Conservation (phyloP, 2,797 vertebrate genomes). For the Cossypha niveicapilla region DNA sequence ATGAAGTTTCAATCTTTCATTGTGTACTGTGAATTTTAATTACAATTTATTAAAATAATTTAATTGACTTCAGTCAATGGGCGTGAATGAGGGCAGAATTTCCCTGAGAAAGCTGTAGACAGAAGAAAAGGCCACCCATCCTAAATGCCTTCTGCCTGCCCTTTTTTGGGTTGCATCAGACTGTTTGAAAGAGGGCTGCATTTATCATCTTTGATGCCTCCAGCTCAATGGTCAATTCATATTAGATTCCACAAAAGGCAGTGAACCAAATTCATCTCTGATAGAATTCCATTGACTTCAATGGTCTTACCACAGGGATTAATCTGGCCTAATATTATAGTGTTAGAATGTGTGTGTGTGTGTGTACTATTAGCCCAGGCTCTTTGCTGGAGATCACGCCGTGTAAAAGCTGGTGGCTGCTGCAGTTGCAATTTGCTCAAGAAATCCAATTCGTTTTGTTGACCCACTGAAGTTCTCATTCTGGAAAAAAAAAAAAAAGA, state of each 20-base stretch:
- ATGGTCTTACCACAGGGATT: conserved; percentile 49
- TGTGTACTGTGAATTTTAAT: conserved; percentile 59
- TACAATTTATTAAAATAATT: conserved; percentile 68
- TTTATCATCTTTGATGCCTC: conserved; percentile 48
- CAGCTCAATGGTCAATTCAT: conserved; percentile 31
- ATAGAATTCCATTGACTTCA: conserved; percentile 61
- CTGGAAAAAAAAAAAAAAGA: neutral
- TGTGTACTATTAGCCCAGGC: conserved; percentile 17
- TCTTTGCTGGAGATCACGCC: conserved; percentile 40
- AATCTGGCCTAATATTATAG: conserved; percentile 54
- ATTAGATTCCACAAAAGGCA: conserved; percentile 51
- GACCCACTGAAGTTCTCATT: conserved; percentile 62
- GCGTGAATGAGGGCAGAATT: conserved; percentile 63
- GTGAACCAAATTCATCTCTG: conserved; percentile 60
- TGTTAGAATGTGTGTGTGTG: conserved; percentile 12
- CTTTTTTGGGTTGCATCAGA: conserved; percentile 59
- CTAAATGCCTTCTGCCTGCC: conserved; percentile 63
- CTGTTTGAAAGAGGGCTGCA: conserved; percentile 48
- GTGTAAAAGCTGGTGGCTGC: conserved; percentile 57
- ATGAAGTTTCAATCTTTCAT: conserved; percentile 60
- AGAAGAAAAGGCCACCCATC: conserved; percentile 43
- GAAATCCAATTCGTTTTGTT: conserved; percentile 69
- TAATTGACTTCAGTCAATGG: conserved; percentile 65
- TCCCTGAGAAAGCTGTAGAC: conserved; percentile 60
- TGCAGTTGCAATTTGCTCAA: conserved; percentile 67